Conservation (phyloP, 2,113 vertebrate species). For the Tachuris rubrigastra region DNA sequence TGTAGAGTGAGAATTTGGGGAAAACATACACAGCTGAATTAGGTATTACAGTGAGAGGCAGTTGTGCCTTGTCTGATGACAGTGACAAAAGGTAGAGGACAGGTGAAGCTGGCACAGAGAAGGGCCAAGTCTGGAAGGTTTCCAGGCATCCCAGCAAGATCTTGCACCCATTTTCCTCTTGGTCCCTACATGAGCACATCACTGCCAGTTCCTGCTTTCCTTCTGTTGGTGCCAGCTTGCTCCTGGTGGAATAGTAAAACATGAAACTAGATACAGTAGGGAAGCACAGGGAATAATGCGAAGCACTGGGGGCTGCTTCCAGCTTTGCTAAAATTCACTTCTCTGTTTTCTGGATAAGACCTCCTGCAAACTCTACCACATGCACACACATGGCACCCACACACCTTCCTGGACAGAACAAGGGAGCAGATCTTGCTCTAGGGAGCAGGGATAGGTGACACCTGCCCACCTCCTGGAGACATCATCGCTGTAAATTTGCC, state of each 20-base stretch:
- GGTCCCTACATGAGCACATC: background rate
- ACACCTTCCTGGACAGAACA: background rate
- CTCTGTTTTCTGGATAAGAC: background rate
- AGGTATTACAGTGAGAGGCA: background rate
- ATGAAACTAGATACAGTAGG: background rate
- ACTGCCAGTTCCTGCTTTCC: background rate
- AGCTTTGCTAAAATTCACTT: background rate
- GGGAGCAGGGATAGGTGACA: background rate
- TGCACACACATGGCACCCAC: accelerated
- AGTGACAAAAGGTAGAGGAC: background rate
- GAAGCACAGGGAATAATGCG: background rate
- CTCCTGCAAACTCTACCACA: background rate
- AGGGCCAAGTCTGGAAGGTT: background rate
- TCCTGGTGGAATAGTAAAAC: background rate
- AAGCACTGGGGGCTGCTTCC: background rate
- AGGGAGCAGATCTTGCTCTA: background rate
- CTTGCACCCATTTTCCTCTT: background rate
- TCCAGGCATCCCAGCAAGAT: background rate
- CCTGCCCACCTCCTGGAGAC: background rate
- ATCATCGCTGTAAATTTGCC: background rate
- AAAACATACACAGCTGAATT: background rate
- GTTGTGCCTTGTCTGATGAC: background rate
- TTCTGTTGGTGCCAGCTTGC: background rate
- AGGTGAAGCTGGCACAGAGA: background rate
- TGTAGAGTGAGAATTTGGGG: background rate